These are phyloP conservation scores for Campoplex capitator DNA, from an alignment of 2,888 invertebrate species.

Conservation along the genomic window DNA sequence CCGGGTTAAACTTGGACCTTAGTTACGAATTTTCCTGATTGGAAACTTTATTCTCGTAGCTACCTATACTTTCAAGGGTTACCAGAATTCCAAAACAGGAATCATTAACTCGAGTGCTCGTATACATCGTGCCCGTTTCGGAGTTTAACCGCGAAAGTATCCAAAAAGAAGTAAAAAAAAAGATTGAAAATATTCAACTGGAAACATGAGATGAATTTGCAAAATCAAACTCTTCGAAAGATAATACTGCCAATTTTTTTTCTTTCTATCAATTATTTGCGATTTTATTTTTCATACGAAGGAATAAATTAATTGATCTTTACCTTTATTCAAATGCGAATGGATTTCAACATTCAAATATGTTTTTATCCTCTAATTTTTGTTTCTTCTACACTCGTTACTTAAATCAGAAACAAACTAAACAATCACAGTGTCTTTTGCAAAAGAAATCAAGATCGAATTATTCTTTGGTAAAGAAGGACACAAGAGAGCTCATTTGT, in stretches of 20 bases:
- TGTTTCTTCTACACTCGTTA: background rate
- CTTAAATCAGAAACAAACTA: background rate
- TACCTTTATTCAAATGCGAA: background rate
- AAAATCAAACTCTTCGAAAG: background rate
- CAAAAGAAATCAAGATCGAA: constrained; percentile 8
- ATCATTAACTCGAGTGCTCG: constrained; percentile 54
- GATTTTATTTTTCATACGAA: background rate
- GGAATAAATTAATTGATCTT: background rate
- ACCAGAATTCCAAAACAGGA: constrained; percentile 8
- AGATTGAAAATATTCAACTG: background rate
- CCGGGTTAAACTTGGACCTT: constrained; percentile 47
- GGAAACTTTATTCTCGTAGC: constrained; percentile 49
- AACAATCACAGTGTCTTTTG: constrained; percentile 14
- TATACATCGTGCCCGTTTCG: background rate
- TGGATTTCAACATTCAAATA: background rate
- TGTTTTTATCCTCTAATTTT: background rate
- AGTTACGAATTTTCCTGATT: constrained; percentile 60
- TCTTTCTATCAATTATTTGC: background rate
- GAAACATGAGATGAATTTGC: background rate
- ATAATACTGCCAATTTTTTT: background rate
- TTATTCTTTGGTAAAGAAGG: constrained; percentile 8
- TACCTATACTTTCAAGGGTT: background rate
- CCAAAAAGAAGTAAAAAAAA: background rate
- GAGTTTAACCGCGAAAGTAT: constrained; percentile 8
- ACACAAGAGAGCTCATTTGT: constrained; percentile 33